Base-by-base conservation (phyloP, 2,797 vertebrate species). In the Macropodus opercularis region DNA sequence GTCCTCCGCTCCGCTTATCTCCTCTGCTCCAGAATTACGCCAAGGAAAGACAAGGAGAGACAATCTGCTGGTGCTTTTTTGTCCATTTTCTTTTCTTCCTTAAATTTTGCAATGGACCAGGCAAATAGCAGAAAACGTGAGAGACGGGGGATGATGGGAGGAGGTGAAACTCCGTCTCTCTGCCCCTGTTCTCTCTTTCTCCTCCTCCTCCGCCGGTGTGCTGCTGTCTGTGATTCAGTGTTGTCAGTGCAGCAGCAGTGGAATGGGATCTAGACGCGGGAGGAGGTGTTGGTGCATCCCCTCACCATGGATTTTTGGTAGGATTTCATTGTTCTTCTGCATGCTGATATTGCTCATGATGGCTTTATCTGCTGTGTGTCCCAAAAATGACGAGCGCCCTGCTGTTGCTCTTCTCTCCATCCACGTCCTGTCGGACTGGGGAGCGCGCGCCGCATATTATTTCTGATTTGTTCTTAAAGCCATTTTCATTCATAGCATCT, bases 241-340 rank as follows among this genome's bases (percentile, higher is more conserved):
- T 68, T 44, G 63, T 64, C 62, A 18, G 47, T 52, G 65, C 71
- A 79, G 63, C 54, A 50, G n/a, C 75, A 69, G 60, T 70, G 83
- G 68, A 83, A 69, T 72, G 67, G 79, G 75, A 81, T 58, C 43
- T 83, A 68, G 75, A 70, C 49, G 61, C 48, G 15, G 72, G 71
- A 65, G 79, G 63, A 77, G 69, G 64, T 43, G 58, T 75, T 56
- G 46, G 43, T 68, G 49, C 67, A n/a, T 46, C 21, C 23, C 72
- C 67, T 79, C 72, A 47, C 21, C 62, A 17, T 69, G 83, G 85
- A 83, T 72, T 22, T 52, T 75, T 17, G 90, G 90, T 91, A 91
- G 80, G 87, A 77, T 47, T 49, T 15, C 3, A 32, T 12, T 60
- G 1, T 69, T 69, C 29, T 59, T 63, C 39, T 65, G 34, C 56